Evolutionary conservation across 2,797 vertebrate species (phyloP).

Genomic region (Sebastes taczanowskii): DNA sequence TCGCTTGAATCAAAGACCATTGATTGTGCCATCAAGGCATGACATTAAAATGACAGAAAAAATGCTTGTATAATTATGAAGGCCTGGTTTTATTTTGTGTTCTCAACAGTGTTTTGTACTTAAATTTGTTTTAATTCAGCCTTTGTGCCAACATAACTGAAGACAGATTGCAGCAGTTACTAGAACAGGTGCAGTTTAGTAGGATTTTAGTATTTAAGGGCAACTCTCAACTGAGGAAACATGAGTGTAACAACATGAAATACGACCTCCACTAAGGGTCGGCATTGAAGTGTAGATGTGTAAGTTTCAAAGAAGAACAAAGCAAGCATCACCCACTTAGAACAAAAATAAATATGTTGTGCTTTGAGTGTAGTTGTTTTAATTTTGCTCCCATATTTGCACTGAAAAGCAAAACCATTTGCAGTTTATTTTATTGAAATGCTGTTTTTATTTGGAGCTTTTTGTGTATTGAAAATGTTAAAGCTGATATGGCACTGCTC

Average conservation of each 20-base stretch:
- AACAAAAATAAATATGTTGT: neutral
- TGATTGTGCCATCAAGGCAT: neutral
- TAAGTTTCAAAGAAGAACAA: constrained; percentile 34
- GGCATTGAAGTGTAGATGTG: constrained; percentile 24
- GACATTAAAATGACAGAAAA: neutral
- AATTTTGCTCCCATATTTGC: neutral
- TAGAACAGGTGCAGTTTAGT: constrained; percentile 17
- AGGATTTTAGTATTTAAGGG: neutral
- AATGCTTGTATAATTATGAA: neutral
- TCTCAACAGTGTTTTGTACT: constrained; percentile 12
- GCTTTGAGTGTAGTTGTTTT: neutral
- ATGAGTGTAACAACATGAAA: constrained; percentile 16
- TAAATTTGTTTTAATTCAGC: neutral
- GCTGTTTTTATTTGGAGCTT: neutral
- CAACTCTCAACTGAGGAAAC: constrained; percentile 5
- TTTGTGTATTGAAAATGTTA: neutral
- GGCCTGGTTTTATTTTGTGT: neutral
- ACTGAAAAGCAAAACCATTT: neutral
- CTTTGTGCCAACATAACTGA: neutral
- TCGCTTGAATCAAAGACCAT: neutral
- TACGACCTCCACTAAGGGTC: neutral
- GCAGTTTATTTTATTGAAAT: neutral
- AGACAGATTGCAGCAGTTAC: constrained; percentile 8
- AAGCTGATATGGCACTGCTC: neutral
- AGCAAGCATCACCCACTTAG: constrained; percentile 26